Base-by-base conservation (phyloP, 1,140 invertebrate species). In the Sinonovacula constricta region DNA sequence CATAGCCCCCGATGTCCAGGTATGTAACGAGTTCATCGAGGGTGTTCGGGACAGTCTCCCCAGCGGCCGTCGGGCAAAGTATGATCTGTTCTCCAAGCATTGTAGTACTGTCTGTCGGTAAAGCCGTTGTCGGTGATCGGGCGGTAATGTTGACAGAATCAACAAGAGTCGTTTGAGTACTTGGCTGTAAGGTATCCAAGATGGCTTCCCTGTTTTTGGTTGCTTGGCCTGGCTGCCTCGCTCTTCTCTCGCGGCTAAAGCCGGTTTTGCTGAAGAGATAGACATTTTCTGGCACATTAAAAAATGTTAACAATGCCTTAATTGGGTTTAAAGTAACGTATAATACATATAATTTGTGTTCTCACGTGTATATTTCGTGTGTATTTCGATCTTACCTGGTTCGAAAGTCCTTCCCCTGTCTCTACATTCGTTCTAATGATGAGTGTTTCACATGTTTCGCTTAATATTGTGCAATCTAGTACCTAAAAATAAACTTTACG, bases 1-100 rank as follows among this genome's bases (percentile, higher is more conserved):
- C 62, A 31, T 14, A 31, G 31, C 74, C 74, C 74, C 51, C 65
- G 65, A 62, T 67, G 74, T 68, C 62, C 74, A 68, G 68, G 74
- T 30, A 68, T 4, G 67, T 65, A 15, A 77, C 74, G 36, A 77
- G 63, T 77, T 77, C 74, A 77, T 77, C 74, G 30, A 77, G 74
- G 74, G 74, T 77, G 33, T 54, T 77, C 30, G 74, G 74, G 57
- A 77, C 74, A 68, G 68, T 67, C 62, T 67, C 74, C 74, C 74
- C 74, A 67, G 74, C 63, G 49, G 59, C 74, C 63, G 63, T 65
- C 39, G 33, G 71, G 71, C 71, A 74, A 59, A 59, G 60, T 18
- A 74, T 74, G 63, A 65, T 60, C 22, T 74, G 71, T 15, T 74
- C 71, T 63, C 71, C 60, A 74, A 65, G 60, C 71, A 74, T 74